phyloP scores from a whole-genome alignment of 2,888 invertebrate species.

The Shargacucullia verbasci region DNA sequence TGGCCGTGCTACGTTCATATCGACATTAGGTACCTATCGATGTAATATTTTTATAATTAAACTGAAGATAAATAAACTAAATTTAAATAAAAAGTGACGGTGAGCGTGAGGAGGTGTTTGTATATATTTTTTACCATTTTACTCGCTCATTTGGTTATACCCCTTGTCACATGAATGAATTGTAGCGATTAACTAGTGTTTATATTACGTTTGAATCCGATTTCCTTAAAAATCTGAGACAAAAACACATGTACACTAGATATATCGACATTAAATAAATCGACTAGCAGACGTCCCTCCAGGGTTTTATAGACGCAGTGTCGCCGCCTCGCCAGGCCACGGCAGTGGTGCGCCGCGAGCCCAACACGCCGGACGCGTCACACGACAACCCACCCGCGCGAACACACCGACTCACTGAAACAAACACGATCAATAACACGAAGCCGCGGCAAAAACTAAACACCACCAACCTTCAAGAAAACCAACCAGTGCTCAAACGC shows the following conservation, averaged over 20 bases:
- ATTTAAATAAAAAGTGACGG: too few relatives aligned
- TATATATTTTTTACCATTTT: too few relatives aligned
- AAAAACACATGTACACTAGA: conserved; percentile 10
- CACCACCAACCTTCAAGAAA: conserved; percentile 40
- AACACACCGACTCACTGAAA: conserved; percentile 52
- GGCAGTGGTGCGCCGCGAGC: conserved; percentile 81
- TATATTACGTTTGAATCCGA: not conserved
- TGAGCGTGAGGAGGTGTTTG: too few relatives aligned
- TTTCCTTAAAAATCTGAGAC: conserved; percentile 4
- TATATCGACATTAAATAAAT: conserved; percentile 57
- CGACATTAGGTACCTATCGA: conserved; percentile 9
- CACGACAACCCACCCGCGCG: conserved; percentile 39
- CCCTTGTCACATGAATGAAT: too few relatives aligned
- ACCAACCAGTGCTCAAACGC: conserved; percentile 31
- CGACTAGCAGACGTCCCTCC: conserved; percentile 65
- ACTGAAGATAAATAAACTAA: not conserved
- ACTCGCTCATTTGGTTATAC: too few relatives aligned
- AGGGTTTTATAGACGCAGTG: conserved; percentile 81
- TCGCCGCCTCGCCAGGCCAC: conserved; percentile 63
- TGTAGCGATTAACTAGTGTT: not conserved
- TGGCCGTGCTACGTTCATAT: conserved; percentile 4
- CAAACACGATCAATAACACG: conserved; percentile 70
- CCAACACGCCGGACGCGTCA: conserved; percentile 65
- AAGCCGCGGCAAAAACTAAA: conserved; percentile 56
- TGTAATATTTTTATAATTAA: too few relatives aligned